Evolutionary conservation across 2,888 invertebrate genomes (phyloP).

Genomic region (Folsomia manolachei): DNA sequence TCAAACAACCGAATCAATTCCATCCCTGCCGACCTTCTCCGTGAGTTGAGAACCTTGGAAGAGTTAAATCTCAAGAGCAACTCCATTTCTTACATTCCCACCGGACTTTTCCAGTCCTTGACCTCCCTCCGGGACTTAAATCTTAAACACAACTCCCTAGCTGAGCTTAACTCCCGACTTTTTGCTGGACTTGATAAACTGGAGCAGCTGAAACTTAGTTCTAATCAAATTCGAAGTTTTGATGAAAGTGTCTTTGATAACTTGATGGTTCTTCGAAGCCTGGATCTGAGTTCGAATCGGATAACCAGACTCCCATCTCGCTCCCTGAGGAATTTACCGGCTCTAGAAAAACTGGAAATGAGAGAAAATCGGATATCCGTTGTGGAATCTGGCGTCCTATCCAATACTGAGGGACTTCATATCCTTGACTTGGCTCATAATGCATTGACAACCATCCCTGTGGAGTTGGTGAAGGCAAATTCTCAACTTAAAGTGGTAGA

Average conservation of each 20-base stretch:
- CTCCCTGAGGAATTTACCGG: constrained; percentile 61
- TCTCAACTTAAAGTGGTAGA: constrained; percentile 70
- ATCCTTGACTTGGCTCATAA: constrained; percentile 76
- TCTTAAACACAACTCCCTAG: constrained; percentile 46
- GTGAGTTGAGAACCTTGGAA: constrained; percentile 39
- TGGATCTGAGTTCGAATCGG: constrained; percentile 74
- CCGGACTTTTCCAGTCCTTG: constrained; percentile 41
- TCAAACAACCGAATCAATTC: constrained; percentile 56
- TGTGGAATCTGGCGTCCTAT: constrained; percentile 66
- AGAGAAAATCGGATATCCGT: constrained; percentile 72
- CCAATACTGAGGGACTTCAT: constrained; percentile 64
- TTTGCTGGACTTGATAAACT: constrained; percentile 42
- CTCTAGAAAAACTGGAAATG: constrained; percentile 69
- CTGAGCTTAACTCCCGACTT: constrained; percentile 36
- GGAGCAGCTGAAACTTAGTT: constrained; percentile 63
- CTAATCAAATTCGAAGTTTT: constrained; percentile 69
- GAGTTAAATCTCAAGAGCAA: constrained; percentile 51
- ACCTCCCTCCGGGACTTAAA: constrained; percentile 44
- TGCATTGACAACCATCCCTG: constrained; percentile 68
- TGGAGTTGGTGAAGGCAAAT: constrained; percentile 65
- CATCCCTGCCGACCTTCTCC: constrained; percentile 43
- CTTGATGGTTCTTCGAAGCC: constrained; percentile 65
- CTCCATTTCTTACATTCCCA: constrained; percentile 42
- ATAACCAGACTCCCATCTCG: constrained; percentile 65
- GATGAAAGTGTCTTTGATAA: constrained; percentile 71